Percentiles rank a stretch among this genome's conserved stretches.
Conservation (phyloP, 2,113 vertebrate species). For the Cyphomyrus plagiostoma region DNA sequence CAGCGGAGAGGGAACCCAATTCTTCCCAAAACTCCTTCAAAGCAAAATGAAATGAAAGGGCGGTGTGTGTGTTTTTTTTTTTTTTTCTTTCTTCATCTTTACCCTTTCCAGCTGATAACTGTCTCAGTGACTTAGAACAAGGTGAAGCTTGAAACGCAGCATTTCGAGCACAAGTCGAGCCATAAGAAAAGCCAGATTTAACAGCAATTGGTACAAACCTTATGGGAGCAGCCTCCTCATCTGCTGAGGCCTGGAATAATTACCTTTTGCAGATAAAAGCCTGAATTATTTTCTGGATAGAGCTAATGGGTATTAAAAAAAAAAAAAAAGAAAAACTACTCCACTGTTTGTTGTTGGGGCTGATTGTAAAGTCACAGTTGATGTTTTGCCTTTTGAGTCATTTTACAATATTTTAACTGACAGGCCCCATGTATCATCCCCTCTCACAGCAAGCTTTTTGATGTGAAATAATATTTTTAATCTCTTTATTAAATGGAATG, state of each 20-base stretch:
- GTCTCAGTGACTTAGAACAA: neutral
- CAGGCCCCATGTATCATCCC: neutral
- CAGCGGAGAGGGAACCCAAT: neutral
- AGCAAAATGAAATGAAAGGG: slow-evolving; percentile 10
- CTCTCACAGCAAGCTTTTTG: neutral
- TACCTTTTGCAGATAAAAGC: slow-evolving; percentile 16
- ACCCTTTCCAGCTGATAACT: neutral
- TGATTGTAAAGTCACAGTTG: neutral
- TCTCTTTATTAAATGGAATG: neutral
- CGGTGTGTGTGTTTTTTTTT: neutral
- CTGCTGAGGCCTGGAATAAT: slow-evolving; percentile 18
- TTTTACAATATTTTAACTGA: neutral
- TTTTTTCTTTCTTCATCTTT: neutral
- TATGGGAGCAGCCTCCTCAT: slow-evolving; percentile 5
- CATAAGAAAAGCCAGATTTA: slow-evolving; percentile 15
- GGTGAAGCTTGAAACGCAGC: neutral
- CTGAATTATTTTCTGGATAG: neutral
- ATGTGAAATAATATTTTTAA: neutral
- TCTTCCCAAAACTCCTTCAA: neutral
- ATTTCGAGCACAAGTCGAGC: neutral
- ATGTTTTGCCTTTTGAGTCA: neutral
- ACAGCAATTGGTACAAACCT: slow-evolving; percentile 8
- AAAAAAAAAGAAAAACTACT: neutral
- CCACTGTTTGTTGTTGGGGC: neutral
- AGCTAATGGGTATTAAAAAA: slow-evolving; percentile 5